Evolutionary conservation across 1,140 invertebrate genomes (phyloP), one percentile per base, ranked within the genome.

Genomic region (Pseudomyrmex dendroicus): DNA sequence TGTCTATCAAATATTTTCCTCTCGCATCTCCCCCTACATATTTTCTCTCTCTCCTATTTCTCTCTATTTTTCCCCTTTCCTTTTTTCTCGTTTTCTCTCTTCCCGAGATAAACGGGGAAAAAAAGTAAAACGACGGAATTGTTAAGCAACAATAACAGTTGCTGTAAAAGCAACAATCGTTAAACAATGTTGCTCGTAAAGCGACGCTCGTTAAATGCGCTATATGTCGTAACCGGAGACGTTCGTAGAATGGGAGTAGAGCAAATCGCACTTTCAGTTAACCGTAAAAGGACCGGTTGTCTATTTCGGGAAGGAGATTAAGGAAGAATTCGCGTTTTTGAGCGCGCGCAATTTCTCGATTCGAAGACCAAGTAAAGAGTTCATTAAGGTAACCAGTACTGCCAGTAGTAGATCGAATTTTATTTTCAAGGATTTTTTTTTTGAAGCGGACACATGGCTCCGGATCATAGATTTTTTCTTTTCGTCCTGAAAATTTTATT

Each of bases 171-270:
- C 20, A 80, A 59, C 44, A 59, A 72, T 80, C 56, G 66, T 80
- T 80, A 80, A 80, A 72, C 54, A 80, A 61, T 59, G n/a, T 61
- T 10, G 66, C 76, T 80, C 76, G 66, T 80, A 72, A 80, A 80
- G 44, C 44, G 20, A 80, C 46, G 12, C 46, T 80, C 76, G 76
- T 80, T 80, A 78, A 70, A 22, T 35, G 52, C 44, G 56, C 22
- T 35, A 35, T 12, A 35, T 46, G 20, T 72, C 66, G 76, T 80
- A 59, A 78, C 70, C 35, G 66, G 15, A 35, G n/a, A 35, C 48
- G 52, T 80, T 80, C 66, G 10, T 56, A 72, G 72, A 72, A 80
- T 59, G 44, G 12, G n/a, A 78, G 20, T 8, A 72, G 5, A 7
- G 59, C 66, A 59, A 72, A 72, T 80, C 22, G 46, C 56, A 13